Percentiles rank a stretch among this genome's conserved stretches.
phyloP scores from a whole-genome alignment of 2,113 vertebrate genomes.

The Pungitius pungitius region DNA sequence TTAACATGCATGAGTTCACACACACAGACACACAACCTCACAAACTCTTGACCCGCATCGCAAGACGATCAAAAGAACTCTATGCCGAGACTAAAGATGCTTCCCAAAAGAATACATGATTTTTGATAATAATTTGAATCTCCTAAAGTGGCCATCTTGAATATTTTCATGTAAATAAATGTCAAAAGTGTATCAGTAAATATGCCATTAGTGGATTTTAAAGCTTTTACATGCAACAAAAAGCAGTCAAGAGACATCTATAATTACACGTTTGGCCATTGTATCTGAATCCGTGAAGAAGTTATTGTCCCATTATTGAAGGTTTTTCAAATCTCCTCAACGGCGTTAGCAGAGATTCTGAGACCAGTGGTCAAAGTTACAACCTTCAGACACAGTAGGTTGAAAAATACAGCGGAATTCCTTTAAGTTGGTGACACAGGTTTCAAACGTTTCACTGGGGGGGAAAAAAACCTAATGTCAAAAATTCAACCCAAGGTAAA shows the following conservation, averaged over 20 bases:
- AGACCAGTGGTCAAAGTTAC: neutral
- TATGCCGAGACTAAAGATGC: neutral
- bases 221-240: too few species aligned
- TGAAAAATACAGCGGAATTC: neutral
- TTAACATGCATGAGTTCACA: neutral
- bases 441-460: slow-evolving; percentile 57
- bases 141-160: too few species aligned
- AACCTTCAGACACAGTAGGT: neutral
- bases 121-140: neutral
- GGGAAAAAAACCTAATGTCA: slow-evolving; percentile 29
- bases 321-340: neutral
- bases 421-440: slow-evolving; percentile 14
- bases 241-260: too few species aligned
- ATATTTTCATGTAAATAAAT: too few species aligned
- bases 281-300: too few species aligned
- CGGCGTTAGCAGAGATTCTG: neutral
- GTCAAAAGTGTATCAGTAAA: too few species aligned
- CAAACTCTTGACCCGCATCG: neutral
- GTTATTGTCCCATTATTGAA: too few species aligned
- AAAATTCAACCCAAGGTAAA: slow-evolving; percentile 44
- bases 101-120: neutral
- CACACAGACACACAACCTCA: neutral
- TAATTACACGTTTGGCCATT: too few species aligned
- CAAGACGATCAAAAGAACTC: neutral
- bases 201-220: too few species aligned